Conservation (phyloP, 2,797 vertebrate genomes). For the Dryobates pubescens region DNA sequence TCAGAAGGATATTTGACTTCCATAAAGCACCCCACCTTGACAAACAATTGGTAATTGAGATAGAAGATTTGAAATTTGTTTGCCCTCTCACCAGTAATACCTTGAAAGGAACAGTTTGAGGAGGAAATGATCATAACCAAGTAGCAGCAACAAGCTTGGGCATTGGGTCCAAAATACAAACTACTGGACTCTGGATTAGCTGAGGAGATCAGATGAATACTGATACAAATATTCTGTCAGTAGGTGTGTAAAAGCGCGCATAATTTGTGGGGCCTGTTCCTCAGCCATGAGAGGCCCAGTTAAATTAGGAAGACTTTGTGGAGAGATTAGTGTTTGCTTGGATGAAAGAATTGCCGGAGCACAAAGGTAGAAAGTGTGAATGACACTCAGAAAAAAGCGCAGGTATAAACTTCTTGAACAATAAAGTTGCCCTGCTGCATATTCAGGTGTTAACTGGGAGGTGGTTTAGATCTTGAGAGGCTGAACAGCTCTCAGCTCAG, state of each 20-base stretch:
- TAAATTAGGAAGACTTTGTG: background rate
- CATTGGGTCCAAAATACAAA: background rate
- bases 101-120: background rate
- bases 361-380: background rate
- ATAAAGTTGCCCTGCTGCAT: background rate
- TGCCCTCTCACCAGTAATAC: background rate
- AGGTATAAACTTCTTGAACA: background rate
- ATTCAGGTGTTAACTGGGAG: background rate
- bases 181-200: background rate
- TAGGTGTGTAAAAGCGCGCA: background rate
- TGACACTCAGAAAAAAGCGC: background rate
- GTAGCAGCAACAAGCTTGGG: background rate
- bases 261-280: background rate
- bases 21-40: background rate
- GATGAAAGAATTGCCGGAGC: background rate
- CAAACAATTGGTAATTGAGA: background rate
- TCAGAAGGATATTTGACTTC: background rate
- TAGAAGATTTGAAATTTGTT: background rate
- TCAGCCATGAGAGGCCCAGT: background rate
- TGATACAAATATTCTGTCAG: background rate
- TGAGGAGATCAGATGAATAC: background rate
- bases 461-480: background rate
- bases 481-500: background rate
- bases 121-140: background rate
- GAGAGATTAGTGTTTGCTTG: background rate